phyloP scores from a whole-genome alignment of 2,888 invertebrate genomes.

The Protonemura montana region DNA sequence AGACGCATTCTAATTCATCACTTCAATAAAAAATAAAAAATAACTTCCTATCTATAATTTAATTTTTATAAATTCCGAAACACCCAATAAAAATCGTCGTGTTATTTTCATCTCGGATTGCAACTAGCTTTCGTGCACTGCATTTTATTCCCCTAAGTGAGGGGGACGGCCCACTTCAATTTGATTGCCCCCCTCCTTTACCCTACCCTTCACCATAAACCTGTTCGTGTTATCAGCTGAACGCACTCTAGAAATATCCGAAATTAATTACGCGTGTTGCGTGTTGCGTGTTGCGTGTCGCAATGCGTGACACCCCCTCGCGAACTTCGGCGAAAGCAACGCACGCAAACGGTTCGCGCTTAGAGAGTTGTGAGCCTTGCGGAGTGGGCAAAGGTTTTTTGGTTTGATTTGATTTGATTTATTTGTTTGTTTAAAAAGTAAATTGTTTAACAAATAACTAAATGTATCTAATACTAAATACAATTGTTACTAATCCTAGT shows the following conservation, averaged over 20 bases:
- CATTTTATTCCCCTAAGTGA: neutral
- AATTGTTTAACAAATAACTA: too few relatives aligned
- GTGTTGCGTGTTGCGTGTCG: neutral
- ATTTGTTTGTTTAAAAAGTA: too few relatives aligned
- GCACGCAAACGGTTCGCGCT: neutral
- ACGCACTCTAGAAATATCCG: slow-evolving; percentile 3
- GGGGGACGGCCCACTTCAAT: neutral
- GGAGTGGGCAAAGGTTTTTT: too few relatives aligned
- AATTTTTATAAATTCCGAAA: neutral
- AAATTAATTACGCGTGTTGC: neutral
- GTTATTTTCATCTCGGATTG: neutral
- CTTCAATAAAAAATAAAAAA: neutral
- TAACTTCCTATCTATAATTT: neutral
- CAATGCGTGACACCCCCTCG: neutral
- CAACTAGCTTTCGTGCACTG: neutral
- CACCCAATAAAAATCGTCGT: neutral
- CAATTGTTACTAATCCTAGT: too few relatives aligned
- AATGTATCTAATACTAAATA: too few relatives aligned
- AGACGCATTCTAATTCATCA: neutral
- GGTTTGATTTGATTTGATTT: too few relatives aligned
- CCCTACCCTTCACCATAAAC: neutral
- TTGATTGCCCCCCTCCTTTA: neutral
- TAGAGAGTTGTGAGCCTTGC: neutral
- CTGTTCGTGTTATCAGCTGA: neutral
- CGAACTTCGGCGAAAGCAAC: neutral